Conservation (phyloP, 2,797 vertebrate genomes). For the Loriculus beryllinus region DNA sequence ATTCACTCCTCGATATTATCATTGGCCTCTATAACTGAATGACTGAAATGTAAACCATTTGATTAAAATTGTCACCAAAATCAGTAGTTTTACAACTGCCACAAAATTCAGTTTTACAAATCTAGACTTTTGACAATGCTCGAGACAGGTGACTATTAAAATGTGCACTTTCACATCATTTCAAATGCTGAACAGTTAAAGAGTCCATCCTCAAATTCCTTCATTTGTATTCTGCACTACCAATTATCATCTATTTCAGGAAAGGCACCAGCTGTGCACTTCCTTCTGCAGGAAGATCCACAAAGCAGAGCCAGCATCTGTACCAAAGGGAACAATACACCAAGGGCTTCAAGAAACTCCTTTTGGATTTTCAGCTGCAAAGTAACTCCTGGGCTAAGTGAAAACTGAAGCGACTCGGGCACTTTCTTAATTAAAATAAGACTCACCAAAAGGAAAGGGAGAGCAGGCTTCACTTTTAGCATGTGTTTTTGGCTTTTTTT, state of each 20-base stretch:
- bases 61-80: background rate
- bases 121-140: background rate
- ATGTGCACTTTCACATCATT: background rate
- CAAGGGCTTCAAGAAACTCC: background rate
- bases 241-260: slow-evolving; percentile 5
- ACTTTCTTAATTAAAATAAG: background rate
- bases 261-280: slow-evolving; percentile 23
- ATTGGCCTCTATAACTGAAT: background rate
- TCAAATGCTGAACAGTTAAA: background rate
- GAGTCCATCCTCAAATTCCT: background rate
- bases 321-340: slow-evolving; percentile 12
- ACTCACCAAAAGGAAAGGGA: background rate
- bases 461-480: background rate
- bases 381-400: background rate
- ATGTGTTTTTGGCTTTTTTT: background rate
- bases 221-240: background rate
- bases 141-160: background rate
- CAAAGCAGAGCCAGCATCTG: slow-evolving; percentile 19
- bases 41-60: background rate
- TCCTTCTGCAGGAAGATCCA: background rate
- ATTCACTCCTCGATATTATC: background rate
- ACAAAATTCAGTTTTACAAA: background rate
- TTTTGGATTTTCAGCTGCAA: slow-evolving; percentile 11
- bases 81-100: background rate
- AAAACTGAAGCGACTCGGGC: background rate